A percentile compares a stretch with the other conserved stretches of the same genome.
These are phyloP conservation scores for Spondyliosoma cantharus DNA, from an alignment of 2,797 vertebrate genomes.

Conservation along the genomic window DNA sequence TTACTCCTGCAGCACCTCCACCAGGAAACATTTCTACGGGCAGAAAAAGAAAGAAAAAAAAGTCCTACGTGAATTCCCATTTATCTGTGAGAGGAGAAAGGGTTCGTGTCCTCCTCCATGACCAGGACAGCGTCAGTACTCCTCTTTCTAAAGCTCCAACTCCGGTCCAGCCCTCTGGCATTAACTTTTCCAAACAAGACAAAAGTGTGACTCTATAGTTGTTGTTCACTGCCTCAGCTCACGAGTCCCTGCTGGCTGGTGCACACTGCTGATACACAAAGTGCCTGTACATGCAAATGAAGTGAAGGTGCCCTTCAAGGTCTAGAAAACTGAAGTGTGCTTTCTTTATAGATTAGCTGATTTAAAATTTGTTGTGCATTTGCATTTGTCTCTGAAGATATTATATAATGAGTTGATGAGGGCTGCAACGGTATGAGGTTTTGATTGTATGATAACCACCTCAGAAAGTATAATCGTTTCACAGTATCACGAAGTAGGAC, in stretches of 20 bases:
- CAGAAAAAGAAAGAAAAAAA: neutral
- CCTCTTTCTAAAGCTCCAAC: neutral
- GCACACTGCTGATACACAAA: neutral
- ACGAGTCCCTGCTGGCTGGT: neutral
- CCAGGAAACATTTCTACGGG: neutral
- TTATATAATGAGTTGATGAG: neutral
- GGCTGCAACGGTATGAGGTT: too few species aligned
- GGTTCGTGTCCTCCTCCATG: neutral
- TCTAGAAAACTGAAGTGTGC: neutral
- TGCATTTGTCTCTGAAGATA: neutral
- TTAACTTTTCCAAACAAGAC: neutral
- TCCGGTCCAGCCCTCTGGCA: neutral
- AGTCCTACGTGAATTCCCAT: too few species aligned
- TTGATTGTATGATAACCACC: too few species aligned
- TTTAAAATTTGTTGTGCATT: neutral
- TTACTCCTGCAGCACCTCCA: neutral
- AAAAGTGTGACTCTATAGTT: slow-evolving; percentile 2
- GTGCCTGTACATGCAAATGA: neutral
- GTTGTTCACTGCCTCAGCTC: neutral
- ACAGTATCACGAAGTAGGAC: too few species aligned
- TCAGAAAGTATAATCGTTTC: too few species aligned
- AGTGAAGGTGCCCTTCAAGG: neutral
- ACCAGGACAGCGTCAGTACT: neutral
- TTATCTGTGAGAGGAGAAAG: neutral
- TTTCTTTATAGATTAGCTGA: neutral